These are phyloP conservation scores for Xenopus laevis DNA, from an alignment of 2,113 vertebrate genomes.

Conservation along the genomic window DNA sequence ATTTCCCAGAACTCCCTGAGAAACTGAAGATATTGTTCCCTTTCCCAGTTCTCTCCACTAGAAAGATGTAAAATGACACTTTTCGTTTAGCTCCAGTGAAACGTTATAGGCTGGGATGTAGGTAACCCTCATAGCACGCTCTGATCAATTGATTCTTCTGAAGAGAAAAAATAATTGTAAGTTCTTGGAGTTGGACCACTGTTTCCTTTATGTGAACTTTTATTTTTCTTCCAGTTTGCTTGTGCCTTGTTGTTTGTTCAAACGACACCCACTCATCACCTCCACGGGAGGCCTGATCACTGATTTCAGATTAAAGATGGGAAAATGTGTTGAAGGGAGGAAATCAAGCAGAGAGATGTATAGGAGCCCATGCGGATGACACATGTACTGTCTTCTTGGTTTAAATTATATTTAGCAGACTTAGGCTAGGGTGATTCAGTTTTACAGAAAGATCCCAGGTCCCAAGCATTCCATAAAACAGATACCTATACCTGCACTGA, in stretches of 20 bases:
- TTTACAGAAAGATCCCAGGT: too few species aligned
- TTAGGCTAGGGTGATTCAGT: too few species aligned
- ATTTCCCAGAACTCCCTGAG: slow-evolving; percentile 17
- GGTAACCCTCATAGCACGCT: too few species aligned
- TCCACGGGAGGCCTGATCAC: slow-evolving; percentile 1
- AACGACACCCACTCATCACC: slow-evolving; percentile 3
- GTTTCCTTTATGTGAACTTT: too few species aligned
- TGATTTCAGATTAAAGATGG: slow-evolving; percentile 3
- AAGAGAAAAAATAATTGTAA: too few species aligned
- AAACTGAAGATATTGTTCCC: neutral
- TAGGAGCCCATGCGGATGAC: neutral
- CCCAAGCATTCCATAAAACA: too few species aligned
- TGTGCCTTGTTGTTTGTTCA: neutral
- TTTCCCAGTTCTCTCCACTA: neutral
- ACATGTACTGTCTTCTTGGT: neutral
- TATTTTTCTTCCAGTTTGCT: neutral
- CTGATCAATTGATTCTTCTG: too few species aligned
- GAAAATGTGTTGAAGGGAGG: neutral
- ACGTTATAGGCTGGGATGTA: too few species aligned
- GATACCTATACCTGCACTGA: too few species aligned
- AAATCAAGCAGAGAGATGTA: neutral
- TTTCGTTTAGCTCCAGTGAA: neutral
- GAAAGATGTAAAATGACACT: neutral
- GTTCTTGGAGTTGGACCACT: too few species aligned
- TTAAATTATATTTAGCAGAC: too few species aligned